These are phyloP conservation scores for Peromyscus californicus DNA, from an alignment of 2,113 vertebrate genomes.

Conservation along the genomic window DNA sequence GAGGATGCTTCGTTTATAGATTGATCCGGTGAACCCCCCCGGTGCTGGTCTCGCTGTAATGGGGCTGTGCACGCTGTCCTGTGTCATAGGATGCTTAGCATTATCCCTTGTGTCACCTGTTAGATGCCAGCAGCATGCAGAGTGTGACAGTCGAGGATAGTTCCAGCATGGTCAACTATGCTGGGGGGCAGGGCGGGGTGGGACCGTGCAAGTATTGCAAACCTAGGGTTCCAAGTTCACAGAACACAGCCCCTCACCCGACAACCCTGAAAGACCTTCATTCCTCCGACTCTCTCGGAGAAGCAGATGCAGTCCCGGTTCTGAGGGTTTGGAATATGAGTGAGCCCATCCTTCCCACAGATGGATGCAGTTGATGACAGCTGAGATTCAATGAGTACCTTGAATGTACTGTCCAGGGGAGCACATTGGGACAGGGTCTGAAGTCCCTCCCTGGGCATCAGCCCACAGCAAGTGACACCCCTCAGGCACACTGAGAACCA, in stretches of 20 bases:
- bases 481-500: not conserved
- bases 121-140: not conserved
- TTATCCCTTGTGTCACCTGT: not conserved
- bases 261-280: not conserved
- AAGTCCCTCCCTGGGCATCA: not conserved
- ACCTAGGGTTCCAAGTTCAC: not conserved
- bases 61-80: not conserved
- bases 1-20: too few relatives aligned
- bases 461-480: not conserved
- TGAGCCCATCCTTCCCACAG: accelerated
- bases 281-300: accelerated
- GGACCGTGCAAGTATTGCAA: not conserved
- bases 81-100: not conserved
- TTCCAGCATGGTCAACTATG: not conserved
- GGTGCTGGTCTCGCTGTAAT: not conserved
- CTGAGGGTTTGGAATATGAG: not conserved
- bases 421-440: not conserved
- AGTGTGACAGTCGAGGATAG: not conserved
- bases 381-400: not conserved
- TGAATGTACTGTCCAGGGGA: not conserved
- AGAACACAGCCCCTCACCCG: accelerated
- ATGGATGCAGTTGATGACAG: not conserved
- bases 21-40: accelerated
- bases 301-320: not conserved
- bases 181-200: not conserved